Evolutionary conservation across 2,113 vertebrate genomes (phyloP).

Genomic region (Egretta garzetta): DNA sequence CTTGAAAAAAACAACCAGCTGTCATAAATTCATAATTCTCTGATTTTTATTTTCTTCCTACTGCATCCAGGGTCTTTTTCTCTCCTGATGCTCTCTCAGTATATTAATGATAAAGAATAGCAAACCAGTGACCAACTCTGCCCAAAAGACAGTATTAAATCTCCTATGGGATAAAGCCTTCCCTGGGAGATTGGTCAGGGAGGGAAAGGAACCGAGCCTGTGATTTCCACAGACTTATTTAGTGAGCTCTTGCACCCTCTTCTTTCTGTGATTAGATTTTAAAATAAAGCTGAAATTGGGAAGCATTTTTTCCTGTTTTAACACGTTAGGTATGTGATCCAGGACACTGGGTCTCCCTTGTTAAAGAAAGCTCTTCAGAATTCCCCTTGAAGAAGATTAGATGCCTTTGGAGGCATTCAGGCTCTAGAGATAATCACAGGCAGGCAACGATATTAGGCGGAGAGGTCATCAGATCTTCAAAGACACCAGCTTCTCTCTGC

Average conservation of each 20-base stretch:
- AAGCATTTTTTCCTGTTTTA: neutral
- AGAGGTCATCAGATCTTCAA: neutral
- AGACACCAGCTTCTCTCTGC: neutral
- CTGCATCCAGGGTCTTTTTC: neutral
- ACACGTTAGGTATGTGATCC: neutral
- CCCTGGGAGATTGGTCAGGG: neutral
- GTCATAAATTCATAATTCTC: neutral
- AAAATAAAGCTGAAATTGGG: neutral
- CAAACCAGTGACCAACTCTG: neutral
- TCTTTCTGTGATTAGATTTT: neutral
- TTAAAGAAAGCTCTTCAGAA: neutral
- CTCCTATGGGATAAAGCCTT: neutral
- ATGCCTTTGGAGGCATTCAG: neutral
- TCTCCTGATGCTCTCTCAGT: neutral
- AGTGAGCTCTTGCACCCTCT: neutral
- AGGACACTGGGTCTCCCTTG: neutral
- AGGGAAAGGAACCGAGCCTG: neutral
- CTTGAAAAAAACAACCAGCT: neutral
- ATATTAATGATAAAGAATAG: neutral
- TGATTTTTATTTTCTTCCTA: neutral
- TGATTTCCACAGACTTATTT: neutral
- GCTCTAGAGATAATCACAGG: neutral
- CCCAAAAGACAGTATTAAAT: neutral
- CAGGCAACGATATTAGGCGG: neutral
- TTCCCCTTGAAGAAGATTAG: neutral